These are phyloP conservation scores for Caenorhabditis uteleia DNA, from an alignment of 2,888 invertebrate species.

Conservation along the genomic window DNA sequence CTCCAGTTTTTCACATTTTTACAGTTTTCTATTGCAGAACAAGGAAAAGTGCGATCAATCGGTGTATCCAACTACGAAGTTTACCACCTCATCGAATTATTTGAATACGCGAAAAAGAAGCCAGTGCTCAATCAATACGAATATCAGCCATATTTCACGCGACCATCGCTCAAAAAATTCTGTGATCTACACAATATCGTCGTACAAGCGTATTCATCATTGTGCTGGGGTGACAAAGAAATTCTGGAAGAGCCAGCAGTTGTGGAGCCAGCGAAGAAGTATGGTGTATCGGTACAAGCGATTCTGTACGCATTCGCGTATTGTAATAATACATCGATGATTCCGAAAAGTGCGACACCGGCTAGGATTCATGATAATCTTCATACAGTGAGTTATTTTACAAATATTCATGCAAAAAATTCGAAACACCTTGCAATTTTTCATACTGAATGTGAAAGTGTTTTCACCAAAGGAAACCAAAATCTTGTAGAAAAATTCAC, in stretches of 20 bases:
- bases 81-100: conserved; percentile 77
- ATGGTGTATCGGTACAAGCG: conserved; percentile 68
- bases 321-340: conserved; percentile 42
- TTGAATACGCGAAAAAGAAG: conserved; percentile 55
- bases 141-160: conserved; percentile 71
- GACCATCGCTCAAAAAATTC: conserved; percentile 51
- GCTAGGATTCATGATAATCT: conserved; percentile 49
- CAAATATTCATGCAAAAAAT: not conserved
- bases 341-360: conserved; percentile 53
- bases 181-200: conserved; percentile 69
- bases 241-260: conserved; percentile 76
- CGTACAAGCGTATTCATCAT: conserved; percentile 72
- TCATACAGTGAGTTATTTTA: conserved; percentile 24
- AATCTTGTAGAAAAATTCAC: too few relatives aligned
- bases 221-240: conserved; percentile 66
- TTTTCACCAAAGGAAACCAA: too few relatives aligned
- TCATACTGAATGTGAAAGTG: too few relatives aligned
- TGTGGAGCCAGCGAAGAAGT: conserved; percentile 74
- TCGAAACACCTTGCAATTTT: too few relatives aligned
- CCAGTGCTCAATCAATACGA: conserved; percentile 69
- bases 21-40: conserved; percentile 28
- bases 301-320: conserved; percentile 53
- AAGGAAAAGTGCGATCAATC: conserved; percentile 75
- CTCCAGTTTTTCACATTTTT: conserved; percentile 2
- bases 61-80: conserved; percentile 83